Evolutionary conservation across 2,888 invertebrate species (phyloP), one percentile per base, ranked within the genome.

Genomic region (Silvanus unidentatus): DNA sequence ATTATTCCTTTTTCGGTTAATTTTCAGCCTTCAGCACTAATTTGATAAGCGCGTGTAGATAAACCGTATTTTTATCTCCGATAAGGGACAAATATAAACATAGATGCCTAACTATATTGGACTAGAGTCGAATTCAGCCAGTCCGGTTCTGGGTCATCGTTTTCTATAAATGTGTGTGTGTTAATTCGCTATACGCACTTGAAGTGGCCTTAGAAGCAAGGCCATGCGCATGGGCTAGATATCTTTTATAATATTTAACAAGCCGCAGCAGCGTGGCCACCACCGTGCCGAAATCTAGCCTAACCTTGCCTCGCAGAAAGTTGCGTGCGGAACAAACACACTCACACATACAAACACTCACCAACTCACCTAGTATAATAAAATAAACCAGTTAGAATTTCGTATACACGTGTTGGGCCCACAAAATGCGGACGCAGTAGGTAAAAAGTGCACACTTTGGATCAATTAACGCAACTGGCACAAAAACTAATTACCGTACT

Each of bases 201-300:
- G 45, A 47, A 42, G 48, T 55, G 60, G 54, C 62, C 60, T 60
- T 57, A 58, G 46, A 50, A 51, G 53, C 59, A 62, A 62, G 58
- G 62, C 55, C 56, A 55, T 48, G 58, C 60, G 52, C 54, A 39
- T 38, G 40, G 41, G 37, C 37, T 37, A 37, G 16, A 37, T 15
- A 32, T 39, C 13, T 5, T 34, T 22, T 8, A 34, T 34, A 13
- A 5, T 34, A 34, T 37, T 15, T 16, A 37, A n/a, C 37, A 37
- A 37, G 37, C 37, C 16, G n/a, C 32, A 32, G n/a, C 32, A 32
- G 32, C 32, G 10, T 32, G 32, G 32, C 32, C 32, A 12, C 12
- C 22, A 22, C 22, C 22, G 22, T 22, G 22, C 32, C 12, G 12
- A 32, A 32, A 32, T 32, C n/a, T 32, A 32, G 32, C 37, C n/a